Percentiles rank a stretch among this genome's conserved stretches.
Conservation (phyloP, 2,888 invertebrate genomes). For the Aphelenchoides bicaudatus region DNA sequence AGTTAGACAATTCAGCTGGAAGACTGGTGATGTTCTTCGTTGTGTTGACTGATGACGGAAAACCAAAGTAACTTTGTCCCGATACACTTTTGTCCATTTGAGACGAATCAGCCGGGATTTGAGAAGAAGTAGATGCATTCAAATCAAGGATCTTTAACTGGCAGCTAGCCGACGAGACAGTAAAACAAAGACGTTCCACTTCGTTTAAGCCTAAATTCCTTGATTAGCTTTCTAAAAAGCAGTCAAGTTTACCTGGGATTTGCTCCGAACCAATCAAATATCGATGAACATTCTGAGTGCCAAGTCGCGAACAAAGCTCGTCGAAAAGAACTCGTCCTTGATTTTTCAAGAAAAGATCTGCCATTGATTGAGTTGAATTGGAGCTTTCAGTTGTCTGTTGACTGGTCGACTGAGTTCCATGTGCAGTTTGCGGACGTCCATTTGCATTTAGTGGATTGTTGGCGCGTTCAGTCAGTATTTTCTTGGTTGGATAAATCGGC, state of each 20-base stretch:
- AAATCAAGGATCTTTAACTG: slow-evolving; percentile 11
- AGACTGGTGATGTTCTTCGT: too few relatives aligned
- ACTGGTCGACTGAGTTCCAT: neutral
- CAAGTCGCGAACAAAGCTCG: neutral
- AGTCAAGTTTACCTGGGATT: too few relatives aligned
- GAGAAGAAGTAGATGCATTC: slow-evolving; percentile 7
- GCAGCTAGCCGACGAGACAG: slow-evolving; percentile 59
- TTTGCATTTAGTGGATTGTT: too few relatives aligned
- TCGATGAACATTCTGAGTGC: slow-evolving; percentile 9
- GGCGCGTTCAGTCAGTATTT: neutral
- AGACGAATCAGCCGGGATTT: too few relatives aligned
- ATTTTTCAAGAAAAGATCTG: neutral
- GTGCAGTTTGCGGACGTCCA: neutral
- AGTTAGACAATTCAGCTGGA: neutral
- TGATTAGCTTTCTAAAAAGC: too few relatives aligned
- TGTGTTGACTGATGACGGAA: too few relatives aligned
- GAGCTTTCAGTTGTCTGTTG: neutral
- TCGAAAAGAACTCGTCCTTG: neutral
- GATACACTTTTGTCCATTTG: too few relatives aligned
- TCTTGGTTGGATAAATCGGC: slow-evolving; percentile 8
- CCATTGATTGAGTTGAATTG: neutral
- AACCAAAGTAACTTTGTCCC: too few relatives aligned
- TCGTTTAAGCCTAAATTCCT: slow-evolving; percentile 23
- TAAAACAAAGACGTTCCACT: slow-evolving; percentile 65
- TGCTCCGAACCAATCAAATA: slow-evolving; percentile 20